Conservation (phyloP, 2,888 invertebrate species). For the Eupelmus urozonus region DNA sequence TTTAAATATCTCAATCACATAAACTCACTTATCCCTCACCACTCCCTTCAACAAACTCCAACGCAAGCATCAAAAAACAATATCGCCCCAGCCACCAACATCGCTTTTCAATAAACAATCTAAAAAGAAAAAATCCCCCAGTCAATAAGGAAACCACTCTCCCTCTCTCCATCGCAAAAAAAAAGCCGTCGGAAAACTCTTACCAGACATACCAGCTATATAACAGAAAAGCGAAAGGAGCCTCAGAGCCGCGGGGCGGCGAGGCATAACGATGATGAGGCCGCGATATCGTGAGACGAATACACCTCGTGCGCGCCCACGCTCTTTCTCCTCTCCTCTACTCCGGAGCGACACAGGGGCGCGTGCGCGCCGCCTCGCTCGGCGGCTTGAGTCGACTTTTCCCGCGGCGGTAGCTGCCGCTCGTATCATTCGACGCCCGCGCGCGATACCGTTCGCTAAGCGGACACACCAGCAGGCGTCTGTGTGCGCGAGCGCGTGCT, state of each 20-base stretch:
- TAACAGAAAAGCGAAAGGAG: not conserved
- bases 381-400: slow-evolving; percentile 28
- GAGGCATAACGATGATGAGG: not conserved
- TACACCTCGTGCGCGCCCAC: not conserved
- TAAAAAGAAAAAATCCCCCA: too few species aligned
- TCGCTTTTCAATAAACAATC: too few species aligned
- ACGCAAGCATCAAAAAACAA: too few species aligned
- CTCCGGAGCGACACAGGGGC: not conserved
- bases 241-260: too few species aligned
- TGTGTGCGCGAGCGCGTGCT: not conserved
- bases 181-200: too few species aligned
- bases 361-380: slow-evolving; percentile 28
- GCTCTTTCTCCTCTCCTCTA: not conserved
- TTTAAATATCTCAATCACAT: too few species aligned
- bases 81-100: too few species aligned
- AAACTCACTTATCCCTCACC: too few species aligned
- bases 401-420: slow-evolving; percentile 8
- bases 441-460: slow-evolving; percentile 62
- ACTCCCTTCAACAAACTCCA: too few species aligned
- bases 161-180: too few species aligned
- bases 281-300: slow-evolving; percentile 12
- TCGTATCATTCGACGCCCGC: slow-evolving; percentile 66
- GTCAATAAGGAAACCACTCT: too few species aligned
- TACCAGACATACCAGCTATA: not conserved
- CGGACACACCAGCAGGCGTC: not conserved